A percentile compares a stretch with the other conserved stretches of the same genome.
Conservation (phyloP, 2,113 vertebrate genomes). For the Channa argus region DNA sequence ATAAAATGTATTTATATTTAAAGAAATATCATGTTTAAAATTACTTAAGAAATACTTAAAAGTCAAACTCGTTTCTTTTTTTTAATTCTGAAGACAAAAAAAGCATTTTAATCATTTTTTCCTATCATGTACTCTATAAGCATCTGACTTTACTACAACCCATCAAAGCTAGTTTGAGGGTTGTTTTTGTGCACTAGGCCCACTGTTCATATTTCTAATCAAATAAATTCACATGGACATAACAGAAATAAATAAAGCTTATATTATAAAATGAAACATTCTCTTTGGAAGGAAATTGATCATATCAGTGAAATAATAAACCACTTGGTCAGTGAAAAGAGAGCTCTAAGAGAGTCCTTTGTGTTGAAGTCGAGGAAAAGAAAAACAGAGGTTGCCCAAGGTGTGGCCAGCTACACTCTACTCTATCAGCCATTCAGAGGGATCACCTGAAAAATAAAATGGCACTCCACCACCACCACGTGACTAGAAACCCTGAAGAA, state of each 20-base stretch:
- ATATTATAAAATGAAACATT: conserved; percentile 59
- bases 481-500: conserved; percentile 25
- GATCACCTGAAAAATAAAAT: conserved; percentile 26
- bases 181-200: conserved; percentile 29
- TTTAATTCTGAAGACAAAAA: not conserved
- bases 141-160: conserved; percentile 5
- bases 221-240: conserved; percentile 25
- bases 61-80: not conserved
- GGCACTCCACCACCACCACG: conserved; percentile 21
- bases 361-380: conserved; percentile 30
- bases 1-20: conserved; percentile 1
- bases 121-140: conserved; percentile 20
- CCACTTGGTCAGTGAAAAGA: conserved; percentile 27
- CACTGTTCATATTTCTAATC: conserved; percentile 19
- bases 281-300: conserved; percentile 72
- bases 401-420: conserved; percentile 12
- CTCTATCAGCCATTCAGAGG: conserved; percentile 10
- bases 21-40: conserved; percentile 3
- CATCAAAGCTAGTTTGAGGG: conserved; percentile 1
- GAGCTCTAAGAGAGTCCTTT: conserved; percentile 29
- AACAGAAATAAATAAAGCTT: conserved; percentile 68
- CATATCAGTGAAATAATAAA: conserved; percentile 34
- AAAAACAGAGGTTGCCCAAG: conserved; percentile 10
- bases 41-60: not conserved
- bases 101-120: not conserved